Conservation (phyloP, 2,888 invertebrate species). For the Vanessa cardui region DNA sequence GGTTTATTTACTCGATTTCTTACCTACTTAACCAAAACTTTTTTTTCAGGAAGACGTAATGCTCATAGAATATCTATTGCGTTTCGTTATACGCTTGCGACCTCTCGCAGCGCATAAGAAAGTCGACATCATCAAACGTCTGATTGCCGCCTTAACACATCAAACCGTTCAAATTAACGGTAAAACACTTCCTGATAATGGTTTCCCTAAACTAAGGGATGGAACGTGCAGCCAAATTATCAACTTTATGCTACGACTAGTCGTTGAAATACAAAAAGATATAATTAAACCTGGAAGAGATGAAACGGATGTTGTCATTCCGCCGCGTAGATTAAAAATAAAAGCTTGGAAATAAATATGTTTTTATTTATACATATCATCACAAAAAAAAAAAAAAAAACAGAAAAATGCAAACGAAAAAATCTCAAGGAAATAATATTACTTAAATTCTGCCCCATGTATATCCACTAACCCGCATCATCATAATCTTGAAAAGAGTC, state of each 20-base stretch:
- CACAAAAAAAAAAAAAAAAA: neutral
- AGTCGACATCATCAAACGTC: slow-evolving; percentile 84
- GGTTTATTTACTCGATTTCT: too few species aligned
- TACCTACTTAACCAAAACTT: neutral
- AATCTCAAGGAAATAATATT: too few species aligned
- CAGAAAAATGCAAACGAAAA: neutral
- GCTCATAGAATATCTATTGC: slow-evolving; percentile 87
- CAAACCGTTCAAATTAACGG: slow-evolving; percentile 78
- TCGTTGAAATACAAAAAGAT: slow-evolving; percentile 77
- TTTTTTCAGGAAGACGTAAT: slow-evolving; percentile 84
- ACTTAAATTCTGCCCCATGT: too few species aligned
- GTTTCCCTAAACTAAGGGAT: slow-evolving; percentile 80
- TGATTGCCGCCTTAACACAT: slow-evolving; percentile 86
- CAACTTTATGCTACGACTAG: slow-evolving; percentile 78
- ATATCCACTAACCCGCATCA: too few species aligned
- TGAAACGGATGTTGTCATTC: slow-evolving; percentile 69
- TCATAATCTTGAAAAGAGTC: too few species aligned
- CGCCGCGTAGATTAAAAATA: slow-evolving; percentile 61
- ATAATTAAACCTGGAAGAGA: slow-evolving; percentile 67
- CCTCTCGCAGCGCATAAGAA: slow-evolving; percentile 84
- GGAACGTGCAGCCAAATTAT: slow-evolving; percentile 80
- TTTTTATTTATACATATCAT: slow-evolving; percentile 21
- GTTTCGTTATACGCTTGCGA: slow-evolving; percentile 86
- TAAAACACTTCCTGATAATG: slow-evolving; percentile 66
- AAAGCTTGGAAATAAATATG: slow-evolving; percentile 72